Evolutionary conservation across 2,797 vertebrate species (phyloP), one percentile per base, ranked within the genome.

Genomic region (Odontamblyopus lacepedii): DNA sequence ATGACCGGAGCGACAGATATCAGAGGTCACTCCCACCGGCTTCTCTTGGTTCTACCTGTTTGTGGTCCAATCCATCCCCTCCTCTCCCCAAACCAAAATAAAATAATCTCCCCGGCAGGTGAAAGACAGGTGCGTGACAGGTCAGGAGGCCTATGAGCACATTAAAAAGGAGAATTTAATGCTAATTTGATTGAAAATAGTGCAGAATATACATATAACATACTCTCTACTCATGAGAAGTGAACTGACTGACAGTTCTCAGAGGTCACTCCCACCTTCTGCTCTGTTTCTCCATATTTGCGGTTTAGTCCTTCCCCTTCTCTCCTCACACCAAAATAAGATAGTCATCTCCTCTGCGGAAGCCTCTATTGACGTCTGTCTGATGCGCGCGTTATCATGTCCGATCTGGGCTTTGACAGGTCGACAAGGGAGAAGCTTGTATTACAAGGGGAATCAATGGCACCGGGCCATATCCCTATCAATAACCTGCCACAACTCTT

Each of bases 361-460:
- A 88, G 89, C 84, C 82, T 86, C 85, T 87, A 90, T 90, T 79
- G 85, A 89, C 59, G 77, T 81, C 81, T 80, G 84, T 84, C 78
- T 80, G 86, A 87, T 78, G 83, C 9, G 67, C 56, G 35, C 11
- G 79, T 89, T 92, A 93, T 93, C 92, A 62, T 90, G 92, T 92
- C 84, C 84, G 67, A 93, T 92, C 92, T 86, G 67, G 76, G 87
- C 86, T 90, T 91, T 92, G 92, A 92, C 89, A 88, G 89, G 80
- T 71, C 60, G 87, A 93, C 90, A 89, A 89, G 88, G 84, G 79
- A 83, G 86, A 88, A 74, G 82, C 91, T 92, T 93, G 92, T 93
- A 92, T 94, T 93, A 92, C 91, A 91, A 89, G 87, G 67, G 80
- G 84, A 91, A 91, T 93, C 88, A 85, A 93, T 92, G 88, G 82